Evolutionary conservation across 2,797 vertebrate genomes (phyloP).

Genomic region (Microcaecilia unicolor): DNA sequence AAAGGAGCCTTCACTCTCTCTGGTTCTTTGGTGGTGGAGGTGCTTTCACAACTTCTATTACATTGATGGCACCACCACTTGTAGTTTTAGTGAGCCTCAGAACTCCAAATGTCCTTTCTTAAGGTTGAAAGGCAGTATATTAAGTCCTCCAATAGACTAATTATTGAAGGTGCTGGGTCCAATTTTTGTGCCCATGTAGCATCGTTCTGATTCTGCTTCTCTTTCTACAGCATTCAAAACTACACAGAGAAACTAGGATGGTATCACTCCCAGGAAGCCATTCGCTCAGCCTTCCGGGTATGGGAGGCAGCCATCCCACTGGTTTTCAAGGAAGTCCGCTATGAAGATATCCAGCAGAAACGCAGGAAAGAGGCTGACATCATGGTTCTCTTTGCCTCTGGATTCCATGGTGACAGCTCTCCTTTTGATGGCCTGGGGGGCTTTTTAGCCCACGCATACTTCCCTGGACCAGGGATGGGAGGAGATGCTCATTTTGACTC

Average conservation of each 20-base stretch:
- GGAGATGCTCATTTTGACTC: conserved; percentile 91
- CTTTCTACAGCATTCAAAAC: conserved; percentile 78
- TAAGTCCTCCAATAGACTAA: no score
- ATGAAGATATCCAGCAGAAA: conserved; percentile 77
- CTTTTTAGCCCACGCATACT: conserved; percentile 90
- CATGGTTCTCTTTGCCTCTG: conserved; percentile 91
- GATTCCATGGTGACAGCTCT: conserved; percentile 92
- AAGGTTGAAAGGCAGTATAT: no score
- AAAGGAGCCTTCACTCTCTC: no score
- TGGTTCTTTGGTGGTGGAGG: no score
- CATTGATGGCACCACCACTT: no score
- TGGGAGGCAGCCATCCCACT: conserved; percentile 81
- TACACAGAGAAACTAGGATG: conserved; percentile 87
- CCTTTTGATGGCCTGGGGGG: conserved; percentile 88
- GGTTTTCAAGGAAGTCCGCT: conserved; percentile 82
- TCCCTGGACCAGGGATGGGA: conserved; percentile 88
- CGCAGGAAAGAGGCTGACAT: conserved; percentile 84
- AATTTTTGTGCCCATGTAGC: background rate
- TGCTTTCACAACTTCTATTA: no score
- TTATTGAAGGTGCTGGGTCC: background rate
- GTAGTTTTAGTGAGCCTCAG: background rate
- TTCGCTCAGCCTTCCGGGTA: conserved; percentile 76
- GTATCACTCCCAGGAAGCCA: conserved; percentile 73
- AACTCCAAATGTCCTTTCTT: background rate
- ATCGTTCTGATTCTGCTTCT: background rate